Evolutionary conservation across 1,140 invertebrate species (phyloP).

Genomic region (Scaptomyza pallida): DNA sequence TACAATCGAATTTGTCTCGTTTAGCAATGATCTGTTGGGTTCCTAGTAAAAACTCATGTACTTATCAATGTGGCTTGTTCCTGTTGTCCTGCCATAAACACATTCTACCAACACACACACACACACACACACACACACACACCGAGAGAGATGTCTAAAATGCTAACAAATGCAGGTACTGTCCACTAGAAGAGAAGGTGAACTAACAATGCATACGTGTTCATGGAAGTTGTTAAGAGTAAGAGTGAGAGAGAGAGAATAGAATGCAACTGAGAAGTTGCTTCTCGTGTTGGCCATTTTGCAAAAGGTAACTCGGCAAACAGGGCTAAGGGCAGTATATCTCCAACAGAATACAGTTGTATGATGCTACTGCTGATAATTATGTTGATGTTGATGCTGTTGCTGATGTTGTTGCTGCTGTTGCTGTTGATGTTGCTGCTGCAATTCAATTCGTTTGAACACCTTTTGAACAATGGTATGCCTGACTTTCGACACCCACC

Average conservation of each 20-base stretch:
- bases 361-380: background rate
- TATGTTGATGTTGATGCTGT: background rate
- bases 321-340: background rate
- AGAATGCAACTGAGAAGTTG: background rate
- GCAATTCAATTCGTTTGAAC: constrained; percentile 36
- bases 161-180: constrained; percentile 24
- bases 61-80: constrained; percentile 9
- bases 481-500: background rate
- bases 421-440: background rate
- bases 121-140: background rate
- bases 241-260: background rate
- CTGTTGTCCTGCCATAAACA: constrained; percentile 4
- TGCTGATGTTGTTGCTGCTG: constrained; percentile 6
- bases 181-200: background rate
- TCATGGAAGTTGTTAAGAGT: background rate
- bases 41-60: background rate
- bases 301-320: constrained; percentile 32
- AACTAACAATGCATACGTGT: background rate
- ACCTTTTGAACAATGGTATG: constrained; percentile 10
- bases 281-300: background rate
- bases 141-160: constrained; percentile 30
- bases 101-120: background rate
- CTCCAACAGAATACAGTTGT: constrained; percentile 6
- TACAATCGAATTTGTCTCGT: background rate
- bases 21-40: background rate